Conservation (phyloP, 37 sponge, comb jelly and placozoan genomes). For the Axinella damicornis region DNA sequence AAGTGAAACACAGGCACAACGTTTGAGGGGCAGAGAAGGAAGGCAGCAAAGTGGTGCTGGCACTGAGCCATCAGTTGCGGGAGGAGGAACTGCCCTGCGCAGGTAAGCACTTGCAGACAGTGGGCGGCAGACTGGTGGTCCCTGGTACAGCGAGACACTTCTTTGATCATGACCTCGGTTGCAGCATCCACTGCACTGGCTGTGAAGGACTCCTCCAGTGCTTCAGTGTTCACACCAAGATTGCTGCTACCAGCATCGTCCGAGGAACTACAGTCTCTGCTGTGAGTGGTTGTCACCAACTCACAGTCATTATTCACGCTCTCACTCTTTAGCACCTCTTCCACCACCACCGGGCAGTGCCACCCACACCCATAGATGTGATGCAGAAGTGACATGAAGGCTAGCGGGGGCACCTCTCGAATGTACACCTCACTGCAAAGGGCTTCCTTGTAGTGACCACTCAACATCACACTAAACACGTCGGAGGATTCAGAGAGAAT, state of each 20-base stretch:
- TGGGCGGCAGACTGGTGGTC: background rate
- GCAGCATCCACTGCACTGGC: too few species aligned
- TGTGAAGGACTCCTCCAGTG: background rate
- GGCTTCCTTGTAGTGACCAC: constrained; percentile 59
- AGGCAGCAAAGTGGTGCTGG: constrained; percentile 15
- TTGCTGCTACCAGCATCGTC: too few species aligned
- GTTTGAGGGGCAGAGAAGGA: constrained; percentile 12
- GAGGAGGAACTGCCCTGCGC: constrained; percentile 54
- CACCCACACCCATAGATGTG: constrained; percentile 69
- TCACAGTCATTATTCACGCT: background rate
- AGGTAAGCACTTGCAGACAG: constrained; percentile 42
- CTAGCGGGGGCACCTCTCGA: constrained; percentile 10
- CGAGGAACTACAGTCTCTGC: background rate
- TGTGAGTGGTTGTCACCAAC: background rate
- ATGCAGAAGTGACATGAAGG: constrained; percentile 55
- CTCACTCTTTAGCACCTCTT: background rate
- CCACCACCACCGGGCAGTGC: constrained; percentile 24
- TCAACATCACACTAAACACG: constrained; percentile 69
- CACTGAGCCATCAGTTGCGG: constrained; percentile 23
- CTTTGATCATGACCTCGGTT: too few species aligned
- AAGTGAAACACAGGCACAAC: constrained; percentile 54
- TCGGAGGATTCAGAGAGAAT: constrained; percentile 57
- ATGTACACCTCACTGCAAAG: constrained; percentile 6
- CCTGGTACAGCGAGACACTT: background rate
- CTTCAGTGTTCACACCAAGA: background rate